Evolutionary conservation across 2,113 vertebrate species (phyloP).

Genomic region (Triplophysa dalaica): DNA sequence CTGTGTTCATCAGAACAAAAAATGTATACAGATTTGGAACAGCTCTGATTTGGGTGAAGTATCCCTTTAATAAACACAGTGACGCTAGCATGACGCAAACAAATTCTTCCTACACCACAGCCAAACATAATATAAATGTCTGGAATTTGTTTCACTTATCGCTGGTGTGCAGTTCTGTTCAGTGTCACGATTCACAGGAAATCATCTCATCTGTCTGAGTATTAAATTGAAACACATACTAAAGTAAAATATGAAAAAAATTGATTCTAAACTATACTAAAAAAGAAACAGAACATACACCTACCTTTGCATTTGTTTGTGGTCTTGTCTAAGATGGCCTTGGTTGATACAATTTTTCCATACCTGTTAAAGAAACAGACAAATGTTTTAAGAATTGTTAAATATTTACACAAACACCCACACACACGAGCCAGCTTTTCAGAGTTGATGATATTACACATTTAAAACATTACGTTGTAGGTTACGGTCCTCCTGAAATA

Average conservation of each 20-base stretch:
- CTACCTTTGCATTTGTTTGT: slow-evolving; percentile 99
- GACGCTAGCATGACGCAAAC: too few relatives aligned
- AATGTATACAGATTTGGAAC: too few relatives aligned
- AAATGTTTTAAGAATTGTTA: slow-evolving; percentile 54
- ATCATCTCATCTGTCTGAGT: neutral
- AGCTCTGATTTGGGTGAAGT: too few relatives aligned
- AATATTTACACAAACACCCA: slow-evolving; percentile 47
- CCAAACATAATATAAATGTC: neutral
- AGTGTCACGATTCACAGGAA: neutral
- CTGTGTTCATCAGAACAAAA: too few relatives aligned
- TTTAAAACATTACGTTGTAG: slow-evolving; percentile 70
- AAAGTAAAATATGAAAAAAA: neutral
- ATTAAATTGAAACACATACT: neutral
- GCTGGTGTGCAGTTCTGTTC: neutral
- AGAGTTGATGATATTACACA: slow-evolving; percentile 73
- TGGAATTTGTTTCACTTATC: neutral
- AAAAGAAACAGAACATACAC: slow-evolving; percentile 53
- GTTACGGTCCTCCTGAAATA: slow-evolving; percentile 35
- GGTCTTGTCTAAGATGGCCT: slow-evolving; percentile 98
- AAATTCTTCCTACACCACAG: too few relatives aligned
- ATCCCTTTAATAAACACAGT: too few relatives aligned
- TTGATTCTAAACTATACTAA: neutral
- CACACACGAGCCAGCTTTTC: slow-evolving; percentile 46
- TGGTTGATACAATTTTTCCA: slow-evolving; percentile 98
- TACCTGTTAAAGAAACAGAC: slow-evolving; percentile 80